A percentile compares a stretch with the other conserved stretches of the same genome.
These are phyloP conservation scores for Pangasius krempfi DNA, from an alignment of 2,797 vertebrate genomes.

Conservation along the genomic window DNA sequence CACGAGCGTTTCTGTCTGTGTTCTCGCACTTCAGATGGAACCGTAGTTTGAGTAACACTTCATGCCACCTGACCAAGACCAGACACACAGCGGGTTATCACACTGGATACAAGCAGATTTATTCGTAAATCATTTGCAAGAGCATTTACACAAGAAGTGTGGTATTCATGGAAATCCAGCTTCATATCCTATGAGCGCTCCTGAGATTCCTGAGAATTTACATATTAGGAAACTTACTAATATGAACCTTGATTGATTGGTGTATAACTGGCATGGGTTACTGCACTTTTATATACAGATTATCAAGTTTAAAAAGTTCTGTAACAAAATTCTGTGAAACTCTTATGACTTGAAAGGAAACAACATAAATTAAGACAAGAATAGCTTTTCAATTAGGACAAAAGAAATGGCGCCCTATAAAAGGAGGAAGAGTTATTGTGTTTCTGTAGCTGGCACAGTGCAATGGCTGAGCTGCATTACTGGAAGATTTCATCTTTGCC, in stretches of 20 bases:
- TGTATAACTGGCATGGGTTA: background rate
- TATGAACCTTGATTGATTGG: background rate
- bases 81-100: background rate
- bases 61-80: slow-evolving; percentile 11
- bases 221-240: background rate
- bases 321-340: background rate
- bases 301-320: background rate
- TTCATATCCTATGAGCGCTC: background rate
- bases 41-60: background rate
- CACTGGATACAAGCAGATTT: too few species aligned
- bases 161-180: background rate
- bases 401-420: background rate
- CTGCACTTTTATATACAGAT: background rate
- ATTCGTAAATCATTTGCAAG: background rate
- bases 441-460: background rate
- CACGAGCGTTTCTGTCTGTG: background rate
- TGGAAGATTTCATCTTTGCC: background rate
- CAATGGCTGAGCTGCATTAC: background rate
- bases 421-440: background rate
- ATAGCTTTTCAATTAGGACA: background rate
- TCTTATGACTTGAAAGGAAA: background rate
- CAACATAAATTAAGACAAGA: background rate
- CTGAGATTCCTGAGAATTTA: background rate
- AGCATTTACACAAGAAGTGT: background rate
- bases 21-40: background rate